Evolutionary conservation across 2,797 vertebrate genomes (phyloP), one percentile per base, ranked within the genome.

Genomic region (Poeciliopsis infans): DNA sequence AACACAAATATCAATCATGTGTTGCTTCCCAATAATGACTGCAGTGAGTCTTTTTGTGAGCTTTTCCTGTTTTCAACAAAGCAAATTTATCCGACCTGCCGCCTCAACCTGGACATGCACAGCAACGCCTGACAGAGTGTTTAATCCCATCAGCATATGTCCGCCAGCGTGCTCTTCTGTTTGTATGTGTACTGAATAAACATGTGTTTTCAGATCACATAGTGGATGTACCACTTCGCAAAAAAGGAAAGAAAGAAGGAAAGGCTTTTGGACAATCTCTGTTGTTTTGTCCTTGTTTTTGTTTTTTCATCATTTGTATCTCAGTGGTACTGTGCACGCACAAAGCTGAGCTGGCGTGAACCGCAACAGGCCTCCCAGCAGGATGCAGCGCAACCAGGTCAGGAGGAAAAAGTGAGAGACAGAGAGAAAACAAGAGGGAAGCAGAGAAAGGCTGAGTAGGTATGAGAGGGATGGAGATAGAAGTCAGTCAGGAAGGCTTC

Each of bases 321-420:
- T 57, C 45, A n/a, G 45, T 76, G 28, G 73, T 39, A 47, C 71
- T 76, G 53, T 49, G 41, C 49, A 13, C 28, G 28, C 71, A 33
- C 23, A 51, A 41, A 82, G 47, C 49, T 75, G 71, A 82, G 76
- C 75, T 57, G 68, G 43, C n/a, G 28, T 72, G 78, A 85, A 80
- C 55, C 82, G 66, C 76, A 79, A 73, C 78, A 72, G 69, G 39
- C 76, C 80, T 82, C 89, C 75, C 43, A 85, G 85, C 78, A 83
- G 79, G 81, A 84, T 85, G 72, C 80, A 84, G 79, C 79, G 59
- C 72, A 89, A 86, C 61, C 86, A 84, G 84, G 85, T 87, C 89
- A 90, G 31, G 79, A 70, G 68, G 68, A 82, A 55, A 76, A 47
- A 72, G 36, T 15, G 15, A 74, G 53, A 49, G 66, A 59, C 36